A percentile compares a stretch with the other conserved stretches of the same genome.
phyloP scores from a whole-genome alignment of 2,888 invertebrate genomes.

The Tenthredo amoena region DNA sequence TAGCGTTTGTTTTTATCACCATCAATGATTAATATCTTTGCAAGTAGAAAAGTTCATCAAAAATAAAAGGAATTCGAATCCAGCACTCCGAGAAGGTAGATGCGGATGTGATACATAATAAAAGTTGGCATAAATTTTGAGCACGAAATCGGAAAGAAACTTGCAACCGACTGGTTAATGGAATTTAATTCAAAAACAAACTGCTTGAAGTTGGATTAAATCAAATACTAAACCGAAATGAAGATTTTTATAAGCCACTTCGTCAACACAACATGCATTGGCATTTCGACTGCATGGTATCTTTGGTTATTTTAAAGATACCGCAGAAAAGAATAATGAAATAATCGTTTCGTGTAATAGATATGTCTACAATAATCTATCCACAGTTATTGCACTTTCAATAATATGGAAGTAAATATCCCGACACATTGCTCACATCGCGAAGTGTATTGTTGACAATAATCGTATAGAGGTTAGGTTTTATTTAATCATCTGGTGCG shows the following conservation, averaged over 20 bases:
- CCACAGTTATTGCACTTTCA: neutral
- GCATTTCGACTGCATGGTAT: constrained; percentile 19
- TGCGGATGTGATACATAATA: neutral
- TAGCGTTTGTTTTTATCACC: neutral
- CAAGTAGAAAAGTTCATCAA: neutral
- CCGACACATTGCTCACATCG: constrained; percentile 11
- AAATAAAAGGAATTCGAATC: neutral
- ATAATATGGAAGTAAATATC: neutral
- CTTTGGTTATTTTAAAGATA: neutral
- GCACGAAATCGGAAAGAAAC: neutral
- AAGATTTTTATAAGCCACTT: neutral
- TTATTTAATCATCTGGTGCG: neutral
- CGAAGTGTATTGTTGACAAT: constrained; percentile 41
- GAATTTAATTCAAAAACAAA: neutral
- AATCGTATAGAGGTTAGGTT: constrained; percentile 40
- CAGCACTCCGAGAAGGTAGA: neutral
- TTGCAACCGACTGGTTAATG: no score
- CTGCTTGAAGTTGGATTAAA: neutral
- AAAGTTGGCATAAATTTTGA: neutral
- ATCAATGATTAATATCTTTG: neutral
- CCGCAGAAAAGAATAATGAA: neutral
- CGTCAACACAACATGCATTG: constrained; percentile 28
- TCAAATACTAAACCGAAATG: neutral
- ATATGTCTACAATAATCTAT: neutral
- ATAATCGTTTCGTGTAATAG: neutral